These are phyloP conservation scores for Eulemur albifrons DNA, from an alignment of 2,797 vertebrate species.

Conservation along the genomic window DNA sequence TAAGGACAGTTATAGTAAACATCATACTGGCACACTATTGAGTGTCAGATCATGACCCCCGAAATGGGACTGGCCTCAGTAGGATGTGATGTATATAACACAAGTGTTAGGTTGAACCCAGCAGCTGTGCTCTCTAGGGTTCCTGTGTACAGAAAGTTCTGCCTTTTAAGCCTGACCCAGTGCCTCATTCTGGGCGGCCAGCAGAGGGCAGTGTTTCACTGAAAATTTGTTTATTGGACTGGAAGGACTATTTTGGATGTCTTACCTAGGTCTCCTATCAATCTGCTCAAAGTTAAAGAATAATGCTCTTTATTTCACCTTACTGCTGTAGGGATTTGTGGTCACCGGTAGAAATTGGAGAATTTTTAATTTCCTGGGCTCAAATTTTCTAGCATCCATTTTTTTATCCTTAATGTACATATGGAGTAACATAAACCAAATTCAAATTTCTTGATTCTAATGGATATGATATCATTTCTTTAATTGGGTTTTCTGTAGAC, in stretches of 20 bases:
- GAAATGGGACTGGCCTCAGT: not conserved
- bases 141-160: not conserved
- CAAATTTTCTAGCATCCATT: constrained; percentile 8
- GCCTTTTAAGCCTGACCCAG: not conserved
- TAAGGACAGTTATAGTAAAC: not conserved
- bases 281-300: not conserved
- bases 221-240: constrained; percentile 9
- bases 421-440: not conserved
- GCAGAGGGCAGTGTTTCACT: constrained; percentile 80
- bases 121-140: not conserved
- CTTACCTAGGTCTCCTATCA: not conserved
- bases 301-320: constrained; percentile 2
- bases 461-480: constrained; percentile 4
- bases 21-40: not conserved
- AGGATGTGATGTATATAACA: not conserved
- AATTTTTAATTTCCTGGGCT: constrained; percentile 30
- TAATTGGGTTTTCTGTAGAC: not conserved
- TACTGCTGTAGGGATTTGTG: not conserved
- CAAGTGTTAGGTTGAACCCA: not conserved
- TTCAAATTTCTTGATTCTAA: not conserved
- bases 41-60: not conserved
- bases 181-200: constrained; percentile 65
- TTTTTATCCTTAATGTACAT: not conserved
- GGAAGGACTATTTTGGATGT: not conserved
- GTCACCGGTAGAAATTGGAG: not conserved